Base-by-base conservation (phyloP, 2,888 invertebrate genomes). In the Stenurella melanura region DNA sequence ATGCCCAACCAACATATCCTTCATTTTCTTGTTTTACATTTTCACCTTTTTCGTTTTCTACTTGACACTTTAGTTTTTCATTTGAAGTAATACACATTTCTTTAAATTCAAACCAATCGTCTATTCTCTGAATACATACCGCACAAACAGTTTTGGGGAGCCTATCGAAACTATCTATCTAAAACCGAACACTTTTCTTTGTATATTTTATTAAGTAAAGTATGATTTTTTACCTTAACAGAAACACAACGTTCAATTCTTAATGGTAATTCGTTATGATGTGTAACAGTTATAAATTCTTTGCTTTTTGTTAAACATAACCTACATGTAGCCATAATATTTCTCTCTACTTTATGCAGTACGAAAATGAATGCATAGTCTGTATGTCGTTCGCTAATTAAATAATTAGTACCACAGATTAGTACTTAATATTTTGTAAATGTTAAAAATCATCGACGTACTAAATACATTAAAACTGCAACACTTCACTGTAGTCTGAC, bases 191-290 rank as follows among this genome's bases (percentile, higher is more conserved):
- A 11, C 12, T 38, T 18, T 26, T 26, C 26, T 66, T 19, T 17
- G 17, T 38, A 19, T 42, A 15, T 50, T 18, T 18, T 15, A 19
- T 17, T 38, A 21, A 1, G 9, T 50, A 15, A 1, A 18, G 17
- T 19, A 15, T 38, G 38, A 26, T 5, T 54, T n/a, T 4, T 77
- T 80, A 87, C 84, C 68, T 84, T 83, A 61, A 87, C 81, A n/a
- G 85, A 81, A 26, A 85, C 84, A 72, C 86, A 87, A 50, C 83
- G 76, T 73, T 80, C 80, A 66, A 87, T 85, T 83, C 85, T 86
- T 30, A 77, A 76, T 26, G 82, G 69, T 19, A 87, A 80, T 75
- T 82, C 79, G 15, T 82, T 80, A 75, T 82, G 82, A 60, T 86
- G 76, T 11, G 85, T 81, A 67, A 82, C 76, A 69, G 84, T 78